A percentile compares a stretch with the other conserved stretches of the same genome.
Evolutionary conservation across 35 echinoderm and acorn worm species (phyloP).

Genomic region (Anneissia japonica): DNA sequence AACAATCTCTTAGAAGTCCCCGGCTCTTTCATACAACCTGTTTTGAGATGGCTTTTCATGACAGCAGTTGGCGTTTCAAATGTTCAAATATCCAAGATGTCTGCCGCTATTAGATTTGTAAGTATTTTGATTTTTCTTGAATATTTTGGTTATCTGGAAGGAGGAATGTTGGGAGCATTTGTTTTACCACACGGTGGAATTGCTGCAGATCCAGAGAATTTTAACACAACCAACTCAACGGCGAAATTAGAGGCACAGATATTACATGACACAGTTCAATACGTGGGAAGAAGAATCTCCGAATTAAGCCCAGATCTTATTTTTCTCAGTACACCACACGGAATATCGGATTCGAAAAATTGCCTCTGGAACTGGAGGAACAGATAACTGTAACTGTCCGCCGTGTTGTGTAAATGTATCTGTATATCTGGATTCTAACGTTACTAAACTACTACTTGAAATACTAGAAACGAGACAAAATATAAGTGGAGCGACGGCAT

Average conservation of each 20-base stretch:
- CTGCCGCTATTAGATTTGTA: neutral
- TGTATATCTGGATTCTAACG: constrained; percentile 10
- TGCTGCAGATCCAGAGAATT: constrained; percentile 32
- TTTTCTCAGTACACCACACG: constrained; percentile 50
- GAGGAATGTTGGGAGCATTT: constrained; percentile 11
- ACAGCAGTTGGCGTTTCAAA: neutral
- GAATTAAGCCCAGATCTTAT: constrained; percentile 35
- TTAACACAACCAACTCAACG: constrained; percentile 50
- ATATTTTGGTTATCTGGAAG: neutral
- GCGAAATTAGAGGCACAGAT: constrained; percentile 1
- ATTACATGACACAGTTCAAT: constrained; percentile 22
- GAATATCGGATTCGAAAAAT: constrained; percentile 30
- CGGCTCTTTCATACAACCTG: no score
- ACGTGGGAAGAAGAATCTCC: constrained; percentile 7
- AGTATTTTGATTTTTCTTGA: neutral
- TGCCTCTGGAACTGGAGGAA: constrained; percentile 20
- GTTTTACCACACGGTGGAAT: constrained; percentile 56
- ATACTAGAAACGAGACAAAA: neutral
- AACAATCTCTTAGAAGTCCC: no score
- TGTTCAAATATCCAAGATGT: neutral
- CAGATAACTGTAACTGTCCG: constrained; percentile 43
- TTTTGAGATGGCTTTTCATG: neutral
- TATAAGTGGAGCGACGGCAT: constrained; percentile 29
- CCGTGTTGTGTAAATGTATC: constrained; percentile 17
- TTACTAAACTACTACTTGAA: neutral